Conservation (phyloP, 53 echinoderm and acorn worm genomes). For the Echinometra lucunter region DNA sequence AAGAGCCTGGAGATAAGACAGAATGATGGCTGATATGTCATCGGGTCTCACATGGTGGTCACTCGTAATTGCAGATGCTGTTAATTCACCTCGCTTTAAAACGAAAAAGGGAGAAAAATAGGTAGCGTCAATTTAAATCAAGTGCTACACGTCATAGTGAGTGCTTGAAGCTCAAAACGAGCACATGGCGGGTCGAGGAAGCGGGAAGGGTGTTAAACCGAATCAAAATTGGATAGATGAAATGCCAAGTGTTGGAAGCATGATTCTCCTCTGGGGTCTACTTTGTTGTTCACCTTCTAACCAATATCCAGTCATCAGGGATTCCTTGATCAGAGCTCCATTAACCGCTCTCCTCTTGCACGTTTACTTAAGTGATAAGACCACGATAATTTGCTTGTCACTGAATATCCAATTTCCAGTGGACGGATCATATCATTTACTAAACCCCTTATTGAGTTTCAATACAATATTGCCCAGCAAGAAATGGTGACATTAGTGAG, state of each 20-base stretch:
- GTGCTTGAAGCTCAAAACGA: constrained; percentile 29
- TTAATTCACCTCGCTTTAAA: background rate
- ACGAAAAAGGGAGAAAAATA: background rate
- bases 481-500: no score
- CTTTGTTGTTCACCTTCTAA: constrained; percentile 40
- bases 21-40: constrained; percentile 11
- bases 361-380: constrained; percentile 28
- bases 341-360: background rate
- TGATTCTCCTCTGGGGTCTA: constrained; percentile 15
- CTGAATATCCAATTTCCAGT: background rate
- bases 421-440: background rate
- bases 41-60: constrained; percentile 6
- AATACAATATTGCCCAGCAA: background rate
- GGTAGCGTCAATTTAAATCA: constrained; percentile 56
- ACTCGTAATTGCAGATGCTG: constrained; percentile 42
- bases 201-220: constrained; percentile 10
- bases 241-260: constrained; percentile 33
- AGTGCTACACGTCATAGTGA: background rate
- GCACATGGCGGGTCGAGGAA: constrained; percentile 28
- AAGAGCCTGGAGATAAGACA: background rate
- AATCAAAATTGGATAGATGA: constrained; percentile 59
- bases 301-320: background rate
- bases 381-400: constrained; percentile 24
- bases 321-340: background rate
- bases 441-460: background rate